These are phyloP conservation scores for Heliothis virescens DNA, from an alignment of 1,140 invertebrate genomes.

Conservation along the genomic window DNA sequence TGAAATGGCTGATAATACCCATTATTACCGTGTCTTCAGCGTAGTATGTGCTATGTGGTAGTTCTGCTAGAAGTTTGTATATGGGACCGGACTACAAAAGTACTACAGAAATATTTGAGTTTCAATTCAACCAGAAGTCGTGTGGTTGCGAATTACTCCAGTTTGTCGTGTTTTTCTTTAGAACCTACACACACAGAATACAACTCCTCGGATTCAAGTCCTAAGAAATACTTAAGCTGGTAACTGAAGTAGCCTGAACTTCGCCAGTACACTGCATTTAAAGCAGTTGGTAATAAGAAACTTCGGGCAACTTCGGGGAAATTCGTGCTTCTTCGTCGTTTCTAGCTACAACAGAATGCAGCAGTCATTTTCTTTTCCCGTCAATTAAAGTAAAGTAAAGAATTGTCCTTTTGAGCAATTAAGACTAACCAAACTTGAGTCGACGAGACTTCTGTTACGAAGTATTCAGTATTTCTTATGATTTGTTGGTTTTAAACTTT, in stretches of 20 bases:
- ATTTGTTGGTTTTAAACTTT: no score
- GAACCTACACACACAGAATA: no score
- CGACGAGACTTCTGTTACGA: background rate
- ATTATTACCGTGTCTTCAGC: no score
- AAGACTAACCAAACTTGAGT: background rate
- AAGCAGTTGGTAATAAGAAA: constrained; percentile 19
- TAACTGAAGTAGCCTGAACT: background rate
- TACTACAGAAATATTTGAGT: no score
- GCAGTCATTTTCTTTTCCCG: background rate
- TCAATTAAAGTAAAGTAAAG: constrained; percentile 6
- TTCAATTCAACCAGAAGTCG: no score
- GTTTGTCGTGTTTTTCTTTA: background rate
- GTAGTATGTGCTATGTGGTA: no score
- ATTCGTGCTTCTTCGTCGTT: constrained; percentile 12
- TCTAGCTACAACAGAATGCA: background rate
- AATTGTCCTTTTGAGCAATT: constrained; percentile 17
- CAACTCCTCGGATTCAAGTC: background rate
- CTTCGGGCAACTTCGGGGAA: constrained; percentile 15
- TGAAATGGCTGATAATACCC: no score
- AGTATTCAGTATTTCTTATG: background rate
- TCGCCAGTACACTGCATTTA: background rate
- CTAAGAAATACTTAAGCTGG: constrained; percentile 3
- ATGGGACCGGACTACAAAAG: no score
- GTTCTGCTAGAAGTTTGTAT: no score
- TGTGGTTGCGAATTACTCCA: no score